phyloP scores from a whole-genome alignment of 2,888 invertebrate species.

The Ashinkailepas kermadecensis region DNA sequence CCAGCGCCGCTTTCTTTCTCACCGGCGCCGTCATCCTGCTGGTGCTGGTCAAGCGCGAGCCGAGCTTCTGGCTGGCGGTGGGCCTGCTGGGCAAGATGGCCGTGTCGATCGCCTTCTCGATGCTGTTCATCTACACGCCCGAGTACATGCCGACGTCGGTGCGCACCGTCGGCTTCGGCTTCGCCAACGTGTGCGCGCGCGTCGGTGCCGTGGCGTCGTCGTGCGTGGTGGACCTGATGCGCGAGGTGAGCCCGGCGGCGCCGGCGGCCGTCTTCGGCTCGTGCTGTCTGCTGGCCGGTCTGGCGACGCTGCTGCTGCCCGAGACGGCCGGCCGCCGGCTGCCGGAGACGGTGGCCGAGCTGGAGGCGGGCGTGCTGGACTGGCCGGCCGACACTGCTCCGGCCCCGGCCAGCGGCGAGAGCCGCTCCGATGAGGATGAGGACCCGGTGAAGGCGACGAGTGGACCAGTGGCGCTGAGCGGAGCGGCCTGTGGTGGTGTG shows the following conservation, averaged over 20 bases:
- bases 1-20: constrained; percentile 41
- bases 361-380: constrained; percentile 4
- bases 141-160: constrained; percentile 38
- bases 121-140: constrained; percentile 45
- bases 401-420: no score
- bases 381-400: background rate
- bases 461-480: no score
- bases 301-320: background rate
- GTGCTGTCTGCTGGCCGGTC: background rate
- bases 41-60: constrained; percentile 39
- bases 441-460: no score
- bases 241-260: constrained; percentile 15
- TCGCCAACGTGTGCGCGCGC: constrained; percentile 37
- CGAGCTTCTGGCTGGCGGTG: constrained; percentile 35
- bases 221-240: constrained; percentile 38
- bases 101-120: constrained; percentile 44
- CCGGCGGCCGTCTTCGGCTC: background rate
- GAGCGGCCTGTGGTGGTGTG: no score
- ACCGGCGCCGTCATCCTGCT: constrained; percentile 43
- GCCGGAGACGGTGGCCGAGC: background rate
- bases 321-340: background rate
- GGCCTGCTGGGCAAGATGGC: constrained; percentile 41
- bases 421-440: no score
- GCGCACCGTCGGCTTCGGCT: constrained; percentile 41
- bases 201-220: constrained; percentile 47